Evolutionary conservation across 1,140 invertebrate genomes (phyloP), one percentile per base, ranked within the genome.

Genomic region (Solen grandis): DNA sequence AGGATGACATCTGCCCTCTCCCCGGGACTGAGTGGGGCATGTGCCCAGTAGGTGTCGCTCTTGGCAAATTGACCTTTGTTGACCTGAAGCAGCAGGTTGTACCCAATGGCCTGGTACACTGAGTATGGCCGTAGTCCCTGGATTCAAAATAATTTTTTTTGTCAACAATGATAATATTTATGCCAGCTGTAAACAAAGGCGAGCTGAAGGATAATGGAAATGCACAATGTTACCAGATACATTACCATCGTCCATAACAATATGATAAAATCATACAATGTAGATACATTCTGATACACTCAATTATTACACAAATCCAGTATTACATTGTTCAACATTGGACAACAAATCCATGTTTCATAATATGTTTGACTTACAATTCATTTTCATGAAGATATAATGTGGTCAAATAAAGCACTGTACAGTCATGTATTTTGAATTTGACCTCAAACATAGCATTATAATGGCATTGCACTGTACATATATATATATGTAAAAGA

Each of bases 81-180:
- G 16, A 91, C 25, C 27, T 79, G 87, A 59, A 85, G 46, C 72
- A 96, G 88, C 25, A 96, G 90, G 85, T 94, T 93, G 84, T 93
- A 90, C 0, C 96, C 95, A 25, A 94, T 93, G 3, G 95, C 94
- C 87, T 93, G 93, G 86, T 94, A 94, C 80, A 89, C 90, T 22
- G 94, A 95, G 88, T 94, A 96, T 59, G 95, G 93, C 54, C 94
- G 93, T 5, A 96, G 90, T 29, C 95, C 95, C 95, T 96, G 76
- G 2, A n/a, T n/a, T n/a, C n/a, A n/a, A n/a, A n/a, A n/a, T n/a
- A n/a, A n/a, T n/a, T n/a, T 83, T 59, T n/a, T n/a, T n/a, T n/a
- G 36, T 46, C 14, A 38, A n/a, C 1, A 14, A 68, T 68, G 31
- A 13, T 35, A 14, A 0, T 29, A 38, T 8, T 5, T 35, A 22